Evolutionary conservation across 2,113 vertebrate genomes (phyloP).

Genomic region (Holacanthus passer): DNA sequence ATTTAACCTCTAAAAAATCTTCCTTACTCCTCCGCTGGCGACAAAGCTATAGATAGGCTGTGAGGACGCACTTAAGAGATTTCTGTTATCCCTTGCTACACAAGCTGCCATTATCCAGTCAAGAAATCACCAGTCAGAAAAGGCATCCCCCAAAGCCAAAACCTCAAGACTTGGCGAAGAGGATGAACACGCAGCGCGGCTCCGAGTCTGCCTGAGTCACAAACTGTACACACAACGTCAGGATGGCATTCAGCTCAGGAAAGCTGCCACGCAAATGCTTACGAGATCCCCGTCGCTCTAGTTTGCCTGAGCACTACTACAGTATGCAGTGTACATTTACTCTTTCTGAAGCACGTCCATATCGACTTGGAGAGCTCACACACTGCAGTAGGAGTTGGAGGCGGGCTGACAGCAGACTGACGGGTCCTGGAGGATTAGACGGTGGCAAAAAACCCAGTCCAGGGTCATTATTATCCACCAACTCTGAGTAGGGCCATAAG

Average conservation of each 20-base stretch:
- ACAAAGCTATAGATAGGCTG: conserved; percentile 58
- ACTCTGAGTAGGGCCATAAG: neutral
- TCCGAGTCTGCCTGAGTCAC: conserved; percentile 17
- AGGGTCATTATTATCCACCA: conserved; percentile 29
- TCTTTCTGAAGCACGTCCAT: conserved; percentile 26
- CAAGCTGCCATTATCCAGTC: conserved; percentile 65
- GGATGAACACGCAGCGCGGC: conserved; percentile 36
- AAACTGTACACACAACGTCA: conserved; percentile 8
- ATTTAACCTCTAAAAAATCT: conserved; percentile 81
- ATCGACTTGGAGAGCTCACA: neutral
- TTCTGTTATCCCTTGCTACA: conserved; percentile 60
- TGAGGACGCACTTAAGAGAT: conserved; percentile 69
- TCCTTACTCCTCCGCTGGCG: conserved; percentile 66
- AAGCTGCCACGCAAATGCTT: conserved; percentile 33
- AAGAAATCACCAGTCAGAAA: conserved; percentile 48
- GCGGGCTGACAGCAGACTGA: conserved; percentile 39
- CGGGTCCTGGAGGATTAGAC: conserved; percentile 24
- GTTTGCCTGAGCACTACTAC: neutral
- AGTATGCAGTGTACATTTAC: conserved; percentile 17
- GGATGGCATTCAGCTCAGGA: neutral
- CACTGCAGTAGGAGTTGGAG: conserved; percentile 22
- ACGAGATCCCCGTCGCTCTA: neutral
- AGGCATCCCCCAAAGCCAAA: conserved; percentile 41
- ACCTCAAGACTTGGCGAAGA: conserved; percentile 30
- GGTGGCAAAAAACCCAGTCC: conserved; percentile 23